Conservation (phyloP, 2,888 invertebrate genomes). For the Lottia gigantea region DNA sequence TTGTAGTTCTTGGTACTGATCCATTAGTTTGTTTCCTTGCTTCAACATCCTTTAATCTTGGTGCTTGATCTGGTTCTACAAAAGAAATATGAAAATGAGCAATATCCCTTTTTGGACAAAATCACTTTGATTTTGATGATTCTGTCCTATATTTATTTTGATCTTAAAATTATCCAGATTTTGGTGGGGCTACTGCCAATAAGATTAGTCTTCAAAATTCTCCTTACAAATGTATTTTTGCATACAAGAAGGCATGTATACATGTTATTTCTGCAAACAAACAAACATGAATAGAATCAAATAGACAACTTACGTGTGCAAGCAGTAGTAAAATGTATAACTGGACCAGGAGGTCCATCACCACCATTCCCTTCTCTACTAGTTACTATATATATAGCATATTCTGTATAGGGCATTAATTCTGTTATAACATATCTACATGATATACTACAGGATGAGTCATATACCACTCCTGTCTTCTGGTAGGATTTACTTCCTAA, state of each 20-base stretch:
- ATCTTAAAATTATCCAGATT: too few species aligned
- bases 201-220: background rate
- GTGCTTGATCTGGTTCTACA: background rate
- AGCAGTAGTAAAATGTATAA: slow-evolving; percentile 46
- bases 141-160: slow-evolving; percentile 7
- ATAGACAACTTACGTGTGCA: slow-evolving; percentile 44
- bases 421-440: slow-evolving; percentile 49
- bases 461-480: slow-evolving; percentile 27
- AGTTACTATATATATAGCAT: slow-evolving; percentile 50
- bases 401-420: slow-evolving; percentile 54
- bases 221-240: too few species aligned
- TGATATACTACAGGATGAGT: slow-evolving; percentile 29
- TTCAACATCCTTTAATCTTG: background rate
- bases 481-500: slow-evolving; percentile 20
- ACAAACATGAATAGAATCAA: too few species aligned
- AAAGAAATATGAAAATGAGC: background rate
- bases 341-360: slow-evolving; percentile 52
- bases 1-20: background rate
- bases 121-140: background rate
- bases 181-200: too few species aligned
- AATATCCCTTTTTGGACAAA: too few species aligned
- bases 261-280: too few species aligned
- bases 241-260: too few species aligned
- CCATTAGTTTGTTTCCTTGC: background rate
- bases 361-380: slow-evolving; percentile 49